Evolutionary conservation across 2,797 vertebrate genomes (phyloP).

Genomic region (Anguilla marmorata): DNA sequence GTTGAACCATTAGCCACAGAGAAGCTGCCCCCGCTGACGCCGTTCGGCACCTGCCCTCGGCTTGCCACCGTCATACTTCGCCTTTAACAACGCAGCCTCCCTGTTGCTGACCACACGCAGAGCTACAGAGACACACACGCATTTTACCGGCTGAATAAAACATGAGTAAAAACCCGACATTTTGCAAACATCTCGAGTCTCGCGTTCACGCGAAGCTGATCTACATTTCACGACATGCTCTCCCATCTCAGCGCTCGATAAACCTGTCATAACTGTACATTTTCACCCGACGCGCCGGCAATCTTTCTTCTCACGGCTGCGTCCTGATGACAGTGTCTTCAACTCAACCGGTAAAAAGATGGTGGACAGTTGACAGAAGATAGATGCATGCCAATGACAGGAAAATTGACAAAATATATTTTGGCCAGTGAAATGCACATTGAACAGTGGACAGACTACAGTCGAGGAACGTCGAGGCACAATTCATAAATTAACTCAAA

Average conservation of each 20-base stretch:
- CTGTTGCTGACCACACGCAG: constrained; percentile 2
- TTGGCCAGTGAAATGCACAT: neutral
- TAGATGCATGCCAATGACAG: neutral
- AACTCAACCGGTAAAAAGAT: neutral
- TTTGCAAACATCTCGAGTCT: neutral
- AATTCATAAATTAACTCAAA: neutral
- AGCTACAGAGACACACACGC: neutral
- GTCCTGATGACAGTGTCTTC: neutral
- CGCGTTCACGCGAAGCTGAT: neutral
- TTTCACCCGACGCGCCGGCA: neutral
- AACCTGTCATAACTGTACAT: neutral
- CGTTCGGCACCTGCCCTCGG: neutral
- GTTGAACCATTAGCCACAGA: neutral
- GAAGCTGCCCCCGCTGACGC: neutral
- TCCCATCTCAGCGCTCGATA: neutral
- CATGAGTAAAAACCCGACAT: neutral
- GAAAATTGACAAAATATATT: neutral
- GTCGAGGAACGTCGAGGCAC: neutral
- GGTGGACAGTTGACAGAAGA: neutral
- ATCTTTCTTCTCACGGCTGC: neutral
- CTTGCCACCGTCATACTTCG: neutral
- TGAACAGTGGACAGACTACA: neutral
- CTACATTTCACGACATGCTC: neutral
- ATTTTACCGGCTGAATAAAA: neutral
- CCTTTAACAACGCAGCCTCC: neutral